Base-by-base conservation (phyloP, 2,797 vertebrate species). In the Hypotaenidia okinawae region DNA sequence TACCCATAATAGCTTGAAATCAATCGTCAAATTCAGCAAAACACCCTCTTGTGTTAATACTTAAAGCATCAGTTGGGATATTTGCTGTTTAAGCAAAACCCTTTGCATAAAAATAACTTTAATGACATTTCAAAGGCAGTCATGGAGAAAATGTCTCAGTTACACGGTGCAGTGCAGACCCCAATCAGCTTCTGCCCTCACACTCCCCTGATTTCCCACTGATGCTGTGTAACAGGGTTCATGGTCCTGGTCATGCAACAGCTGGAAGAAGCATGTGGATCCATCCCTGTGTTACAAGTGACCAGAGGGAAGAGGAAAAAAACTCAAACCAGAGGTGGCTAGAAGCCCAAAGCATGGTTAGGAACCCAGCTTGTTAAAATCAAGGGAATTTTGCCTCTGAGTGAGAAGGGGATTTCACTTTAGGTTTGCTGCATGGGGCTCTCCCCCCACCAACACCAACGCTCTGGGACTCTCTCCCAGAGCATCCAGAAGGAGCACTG, bases 21-120 rank as follows among this genome's bases (percentile, higher is more conserved):
- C 92, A 93, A 88, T 2, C 73, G 79, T 39, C 79, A 58, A 86
- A 88, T 63, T 73, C 92, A 69, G 67, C 14, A 75, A 81, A 91
- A 51, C 85, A 76, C 14, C 73, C 54, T 90, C 73, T 35, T 33
- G 17, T 52, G 94, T 94, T 57, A 95, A 96, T 93, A 95, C 87
- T 97, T 94, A 86, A 94, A 92, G 83, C 85, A 81, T 57, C 37
- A 7, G 91, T 95, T 79, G 52, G 47, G 62, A 15, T 33, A 32
- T 86, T 62, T 86, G 83, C 76, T 91, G 51, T 88, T 95, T 74
- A 81, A 94, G 88, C 77, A 93, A 90, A 69, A 7, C 74, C 45
- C 54, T 24, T 39, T 39, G 87, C 51, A 88, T 81, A 64, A 91
- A 89, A 94, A 91, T 47, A 78, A 78, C 43, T 75, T 47, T 45